Percentiles rank a stretch among this genome's conserved stretches.
phyloP scores from a whole-genome alignment of 1,140 invertebrate genomes.

The Drosophila rhopaloa region DNA sequence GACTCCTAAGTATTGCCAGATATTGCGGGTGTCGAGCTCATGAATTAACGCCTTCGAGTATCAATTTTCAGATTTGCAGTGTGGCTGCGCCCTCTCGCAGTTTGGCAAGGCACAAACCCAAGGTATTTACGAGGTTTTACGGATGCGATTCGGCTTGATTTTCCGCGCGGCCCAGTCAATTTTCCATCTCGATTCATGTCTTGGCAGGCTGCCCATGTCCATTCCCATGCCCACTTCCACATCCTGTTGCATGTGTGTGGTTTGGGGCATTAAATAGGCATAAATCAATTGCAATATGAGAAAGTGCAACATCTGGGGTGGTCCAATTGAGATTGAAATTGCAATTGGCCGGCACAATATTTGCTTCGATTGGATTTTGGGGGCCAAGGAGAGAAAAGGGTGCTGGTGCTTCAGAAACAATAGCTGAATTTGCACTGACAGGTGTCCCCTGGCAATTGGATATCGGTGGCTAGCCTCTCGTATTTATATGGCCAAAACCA shows the following conservation, averaged over 20 bases:
- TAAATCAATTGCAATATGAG: conserved; percentile 53
- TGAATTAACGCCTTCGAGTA: conserved; percentile 70
- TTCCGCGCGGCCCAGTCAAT: conserved; percentile 9
- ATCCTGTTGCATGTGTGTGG: conserved; percentile 40
- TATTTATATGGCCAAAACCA: conserved; percentile 9
- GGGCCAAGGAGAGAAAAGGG: conserved; percentile 28
- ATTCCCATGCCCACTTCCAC: conserved; percentile 6
- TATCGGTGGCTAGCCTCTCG: neutral
- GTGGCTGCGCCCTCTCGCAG: conserved; percentile 79
- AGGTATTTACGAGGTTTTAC: conserved; percentile 44
- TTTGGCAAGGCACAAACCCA: conserved; percentile 80
- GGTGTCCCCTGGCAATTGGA: conserved; percentile 15
- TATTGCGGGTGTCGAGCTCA: conserved; percentile 18
- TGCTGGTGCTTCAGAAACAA: conserved; percentile 1
- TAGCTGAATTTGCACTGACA: conserved; percentile 44
- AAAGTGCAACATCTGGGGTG: conserved; percentile 5
- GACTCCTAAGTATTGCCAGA: conserved; percentile 15
- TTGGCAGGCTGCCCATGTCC: conserved; percentile 38
- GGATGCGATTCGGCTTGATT: neutral
- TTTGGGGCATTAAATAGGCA: conserved; percentile 49
- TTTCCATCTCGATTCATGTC: conserved; percentile 13
- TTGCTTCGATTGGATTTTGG: conserved; percentile 25
- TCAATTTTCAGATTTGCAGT: conserved; percentile 80
- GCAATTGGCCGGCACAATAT: conserved; percentile 28
- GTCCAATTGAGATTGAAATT: conserved; percentile 28